A percentile compares a stretch with the other conserved stretches of the same genome.
Conservation (phyloP, 2,888 invertebrate species). For the Prosopocoilus inquinatus region DNA sequence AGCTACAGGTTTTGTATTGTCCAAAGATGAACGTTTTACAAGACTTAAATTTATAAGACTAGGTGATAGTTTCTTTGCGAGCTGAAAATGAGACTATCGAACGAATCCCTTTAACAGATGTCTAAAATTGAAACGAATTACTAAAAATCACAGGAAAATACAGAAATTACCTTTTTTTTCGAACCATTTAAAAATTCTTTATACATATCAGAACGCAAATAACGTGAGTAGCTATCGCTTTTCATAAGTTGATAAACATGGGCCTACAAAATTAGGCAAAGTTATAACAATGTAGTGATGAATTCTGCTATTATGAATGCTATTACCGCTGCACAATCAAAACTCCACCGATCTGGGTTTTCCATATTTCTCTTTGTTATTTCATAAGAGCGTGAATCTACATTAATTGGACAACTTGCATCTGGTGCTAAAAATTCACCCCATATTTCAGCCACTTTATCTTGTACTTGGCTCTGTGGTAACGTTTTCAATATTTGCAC, state of each 20-base stretch:
- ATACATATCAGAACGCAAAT: conserved; percentile 97
- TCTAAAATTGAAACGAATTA: conserved; percentile 57
- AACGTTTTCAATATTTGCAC: conserved; percentile 89
- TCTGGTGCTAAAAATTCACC: conserved; percentile 90
- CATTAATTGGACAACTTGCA: conserved; percentile 95
- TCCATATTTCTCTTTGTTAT: conserved; percentile 77
- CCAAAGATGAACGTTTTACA: conserved; percentile 6
- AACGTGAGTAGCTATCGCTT: conserved; percentile 97
- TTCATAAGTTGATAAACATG: conserved; percentile 99
- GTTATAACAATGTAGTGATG: conserved; percentile 11
- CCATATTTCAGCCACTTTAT: conserved; percentile 85
- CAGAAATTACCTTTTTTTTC: conserved; percentile 83
- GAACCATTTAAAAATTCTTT: conserved; percentile 94
- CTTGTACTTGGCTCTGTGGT: conserved; percentile 80
- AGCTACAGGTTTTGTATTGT: conserved; percentile 6
- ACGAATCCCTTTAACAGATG: conserved; percentile 81
- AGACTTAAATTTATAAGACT: conserved; percentile 22
- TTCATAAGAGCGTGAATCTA: conserved; percentile 90
- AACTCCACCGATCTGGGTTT: conserved; percentile 88
- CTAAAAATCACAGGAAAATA: neutral
- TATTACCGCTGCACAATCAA: conserved; percentile 91
- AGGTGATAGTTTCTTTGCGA: conserved; percentile 62
- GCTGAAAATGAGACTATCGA: conserved; percentile 81
- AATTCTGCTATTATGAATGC: neutral
- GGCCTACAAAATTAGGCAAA: conserved; percentile 60